These are phyloP conservation scores for Globodera ellingtonae DNA, from an alignment of 1,140 invertebrate species.

Conservation along the genomic window DNA sequence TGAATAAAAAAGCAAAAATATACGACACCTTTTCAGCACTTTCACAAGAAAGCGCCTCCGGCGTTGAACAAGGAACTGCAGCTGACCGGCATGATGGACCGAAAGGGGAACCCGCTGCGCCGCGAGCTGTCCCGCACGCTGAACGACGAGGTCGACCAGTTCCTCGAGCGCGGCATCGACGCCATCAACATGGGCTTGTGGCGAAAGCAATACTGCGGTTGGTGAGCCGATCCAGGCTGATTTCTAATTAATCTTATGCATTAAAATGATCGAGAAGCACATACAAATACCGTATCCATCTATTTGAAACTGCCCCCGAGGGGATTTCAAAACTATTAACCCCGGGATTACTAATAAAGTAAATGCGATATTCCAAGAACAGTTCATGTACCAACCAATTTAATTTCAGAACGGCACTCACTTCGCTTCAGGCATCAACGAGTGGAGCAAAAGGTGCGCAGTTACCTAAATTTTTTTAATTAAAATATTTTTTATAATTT, in stretches of 20 bases:
- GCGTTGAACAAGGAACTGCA: slow-evolving; percentile 52
- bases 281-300: no score
- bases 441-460: slow-evolving; percentile 45
- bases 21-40: slow-evolving; percentile 5
- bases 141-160: slow-evolving; percentile 54
- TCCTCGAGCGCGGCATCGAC: slow-evolving; percentile 52
- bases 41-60: slow-evolving; percentile 34
- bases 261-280: no score
- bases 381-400: no score
- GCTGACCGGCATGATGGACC: slow-evolving; percentile 48
- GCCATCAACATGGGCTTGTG: slow-evolving; percentile 54
- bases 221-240: background rate
- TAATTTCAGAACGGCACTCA: slow-evolving; percentile 13
- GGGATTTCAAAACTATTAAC: no score
- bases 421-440: slow-evolving; percentile 44
- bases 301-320: no score
- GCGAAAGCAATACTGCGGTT: slow-evolving; percentile 49
- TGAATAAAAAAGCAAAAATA: background rate
- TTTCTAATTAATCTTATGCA: no score
- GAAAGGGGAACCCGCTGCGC: slow-evolving; percentile 47
- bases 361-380: no score
- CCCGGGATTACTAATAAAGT: no score
- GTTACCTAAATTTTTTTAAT: background rate
- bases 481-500: slow-evolving; percentile 1
- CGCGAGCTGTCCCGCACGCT: slow-evolving; percentile 52